These are phyloP conservation scores for Condylura cristata DNA, from an alignment of 2,113 vertebrate genomes.

Conservation along the genomic window DNA sequence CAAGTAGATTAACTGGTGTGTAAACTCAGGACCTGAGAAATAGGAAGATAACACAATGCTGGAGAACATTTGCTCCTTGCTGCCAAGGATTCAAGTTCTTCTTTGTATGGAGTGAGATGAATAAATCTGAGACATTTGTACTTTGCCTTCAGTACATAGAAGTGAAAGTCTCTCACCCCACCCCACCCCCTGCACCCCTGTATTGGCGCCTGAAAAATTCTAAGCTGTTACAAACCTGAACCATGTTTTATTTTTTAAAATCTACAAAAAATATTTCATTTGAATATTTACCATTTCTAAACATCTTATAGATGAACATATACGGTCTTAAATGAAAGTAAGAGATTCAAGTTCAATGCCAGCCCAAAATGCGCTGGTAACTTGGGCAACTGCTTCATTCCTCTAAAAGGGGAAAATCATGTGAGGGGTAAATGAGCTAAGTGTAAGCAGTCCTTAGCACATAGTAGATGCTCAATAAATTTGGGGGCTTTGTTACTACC, in stretches of 20 bases:
- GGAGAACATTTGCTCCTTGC: neutral
- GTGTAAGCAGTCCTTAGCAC: neutral
- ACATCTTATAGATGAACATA: neutral
- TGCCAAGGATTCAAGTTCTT: neutral
- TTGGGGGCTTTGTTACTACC: neutral
- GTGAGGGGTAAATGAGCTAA: neutral
- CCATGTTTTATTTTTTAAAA: neutral
- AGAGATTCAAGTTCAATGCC: neutral
- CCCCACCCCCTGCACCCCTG: too few relatives aligned
- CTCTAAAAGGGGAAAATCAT: neutral
- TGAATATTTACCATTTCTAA: neutral
- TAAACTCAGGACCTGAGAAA: neutral
- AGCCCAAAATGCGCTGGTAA: neutral
- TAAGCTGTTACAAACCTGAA: neutral
- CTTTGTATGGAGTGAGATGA: neutral
- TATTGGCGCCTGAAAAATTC: neutral
- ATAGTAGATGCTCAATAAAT: neutral
- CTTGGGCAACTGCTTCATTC: neutral
- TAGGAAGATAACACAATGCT: accelerated
- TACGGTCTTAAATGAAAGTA: neutral
- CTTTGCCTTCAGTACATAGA: neutral
- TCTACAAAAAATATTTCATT: neutral
- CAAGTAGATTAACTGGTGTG: neutral
- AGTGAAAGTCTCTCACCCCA: neutral
- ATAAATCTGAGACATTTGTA: neutral